Conservation (phyloP, 2,113 vertebrate genomes). For the Polyodon spathula region DNA sequence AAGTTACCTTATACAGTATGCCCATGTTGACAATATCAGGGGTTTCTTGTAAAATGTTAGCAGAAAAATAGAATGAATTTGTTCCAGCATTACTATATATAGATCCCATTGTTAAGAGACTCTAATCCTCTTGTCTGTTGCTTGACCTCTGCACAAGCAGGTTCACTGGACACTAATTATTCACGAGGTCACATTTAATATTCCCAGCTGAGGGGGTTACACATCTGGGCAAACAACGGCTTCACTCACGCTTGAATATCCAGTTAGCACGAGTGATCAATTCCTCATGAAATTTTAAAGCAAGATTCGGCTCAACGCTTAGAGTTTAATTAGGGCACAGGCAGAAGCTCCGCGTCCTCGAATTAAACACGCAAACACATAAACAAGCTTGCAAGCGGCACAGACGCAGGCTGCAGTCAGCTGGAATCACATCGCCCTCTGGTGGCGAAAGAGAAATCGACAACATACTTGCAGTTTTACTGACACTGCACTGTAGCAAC, state of each 20-base stretch:
- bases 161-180: no score
- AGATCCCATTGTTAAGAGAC: no score
- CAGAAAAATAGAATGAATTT: no score
- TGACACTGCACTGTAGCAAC: no score
- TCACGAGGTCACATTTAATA: no score
- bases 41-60: no score
- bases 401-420: conserved; percentile 20
- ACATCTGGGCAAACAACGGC: conserved; percentile 65
- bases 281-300: conserved; percentile 66
- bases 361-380: conserved; percentile 42
- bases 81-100: no score
- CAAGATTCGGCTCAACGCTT: conserved; percentile 38
- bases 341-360: conserved; percentile 41
- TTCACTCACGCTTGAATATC: conserved; percentile 63
- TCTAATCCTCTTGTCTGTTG: no score
- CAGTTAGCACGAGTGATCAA: conserved; percentile 68
- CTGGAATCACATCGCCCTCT: conserved; percentile 60
- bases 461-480: no score
- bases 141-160: no score
- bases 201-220: conserved; percentile 35
- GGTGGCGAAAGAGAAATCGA: conserved; percentile 36
- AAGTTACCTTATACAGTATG: no score
- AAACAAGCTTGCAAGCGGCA: neutral
- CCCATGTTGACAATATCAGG: no score
- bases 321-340: conserved; percentile 76